A percentile compares a stretch with the other conserved stretches of the same genome.
Evolutionary conservation across 1,140 invertebrate species (phyloP).

Genomic region (Mamestra configurata): DNA sequence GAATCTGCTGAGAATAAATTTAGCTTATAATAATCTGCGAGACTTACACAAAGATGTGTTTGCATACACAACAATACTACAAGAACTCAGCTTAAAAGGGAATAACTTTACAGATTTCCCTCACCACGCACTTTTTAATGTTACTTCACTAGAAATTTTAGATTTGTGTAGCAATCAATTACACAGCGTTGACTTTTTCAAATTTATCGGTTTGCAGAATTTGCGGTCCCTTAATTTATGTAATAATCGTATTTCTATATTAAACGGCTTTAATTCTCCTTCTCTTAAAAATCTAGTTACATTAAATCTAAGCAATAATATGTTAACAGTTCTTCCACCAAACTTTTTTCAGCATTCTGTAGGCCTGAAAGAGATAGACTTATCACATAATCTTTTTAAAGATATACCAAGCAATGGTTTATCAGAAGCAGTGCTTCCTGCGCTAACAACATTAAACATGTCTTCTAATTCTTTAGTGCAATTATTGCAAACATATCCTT

Average conservation of each 20-base stretch:
- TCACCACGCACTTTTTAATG: constrained; percentile 92
- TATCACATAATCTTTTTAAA: constrained; percentile 94
- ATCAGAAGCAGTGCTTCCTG: constrained; percentile 92
- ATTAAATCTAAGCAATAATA: constrained; percentile 93
- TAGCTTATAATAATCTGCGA: constrained; percentile 91
- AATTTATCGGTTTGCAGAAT: constrained; percentile 91
- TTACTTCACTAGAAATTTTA: constrained; percentile 92
- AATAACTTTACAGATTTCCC: constrained; percentile 93
- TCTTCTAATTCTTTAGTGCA: constrained; percentile 93
- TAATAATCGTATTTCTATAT: constrained; percentile 92
- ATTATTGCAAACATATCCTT: constrained; percentile 90
- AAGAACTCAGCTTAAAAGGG: constrained; percentile 92
- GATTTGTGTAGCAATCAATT: constrained; percentile 92
- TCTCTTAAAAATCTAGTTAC: constrained; percentile 92
- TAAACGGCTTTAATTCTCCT: constrained; percentile 93
- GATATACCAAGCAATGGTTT: constrained; percentile 94
- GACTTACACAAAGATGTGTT: constrained; percentile 91
- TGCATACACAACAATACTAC: constrained; percentile 90
- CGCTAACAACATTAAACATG: constrained; percentile 93
- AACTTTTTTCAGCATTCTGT: constrained; percentile 94
- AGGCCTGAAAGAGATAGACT: constrained; percentile 92
- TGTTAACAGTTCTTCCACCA: constrained; percentile 92
- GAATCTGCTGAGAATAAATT: constrained; percentile 91
- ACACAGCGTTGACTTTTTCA: constrained; percentile 92
- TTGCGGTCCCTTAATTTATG: constrained; percentile 93